Conservation (phyloP, 2,888 invertebrate species). For the Calephelis perditalis region DNA sequence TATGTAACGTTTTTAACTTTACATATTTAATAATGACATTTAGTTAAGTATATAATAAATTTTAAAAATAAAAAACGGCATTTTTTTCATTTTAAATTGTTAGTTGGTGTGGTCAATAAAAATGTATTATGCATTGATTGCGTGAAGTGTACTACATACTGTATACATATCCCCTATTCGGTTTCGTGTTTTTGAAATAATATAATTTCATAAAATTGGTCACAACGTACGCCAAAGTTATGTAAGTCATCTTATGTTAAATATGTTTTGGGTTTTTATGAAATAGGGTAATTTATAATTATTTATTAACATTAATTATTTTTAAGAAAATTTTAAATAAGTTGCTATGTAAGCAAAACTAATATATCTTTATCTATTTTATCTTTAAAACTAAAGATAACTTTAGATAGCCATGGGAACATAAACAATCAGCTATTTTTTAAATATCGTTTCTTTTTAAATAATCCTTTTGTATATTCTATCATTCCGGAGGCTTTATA, state of each 20-base stretch:
- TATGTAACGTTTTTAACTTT: no score
- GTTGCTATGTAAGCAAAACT: constrained; percentile 11
- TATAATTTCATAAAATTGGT: constrained; percentile 39
- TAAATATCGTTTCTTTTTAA: background rate
- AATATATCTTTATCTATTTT: constrained; percentile 2
- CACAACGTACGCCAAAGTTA: constrained; percentile 69
- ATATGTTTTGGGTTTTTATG: constrained; percentile 6
- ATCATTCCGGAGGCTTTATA: constrained; percentile 36
- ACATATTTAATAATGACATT: no score
- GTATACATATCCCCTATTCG: background rate
- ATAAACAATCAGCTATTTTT: constrained; percentile 25
- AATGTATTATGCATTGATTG: no score
- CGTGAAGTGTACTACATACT: background rate
- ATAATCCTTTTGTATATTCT: constrained; percentile 23
- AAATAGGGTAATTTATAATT: constrained; percentile 18
- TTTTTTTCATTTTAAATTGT: no score
- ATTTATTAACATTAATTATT: constrained; percentile 17
- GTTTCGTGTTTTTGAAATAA: background rate
- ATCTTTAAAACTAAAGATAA: constrained; percentile 19
- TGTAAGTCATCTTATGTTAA: constrained; percentile 23
- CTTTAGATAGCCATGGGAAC: constrained; percentile 17
- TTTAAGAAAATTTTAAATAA: background rate
- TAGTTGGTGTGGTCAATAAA: no score
- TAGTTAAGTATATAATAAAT: no score
- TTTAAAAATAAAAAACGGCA: no score